Evolutionary conservation across 1,140 invertebrate species (phyloP).

Genomic region (Tetragonula clypearis): DNA sequence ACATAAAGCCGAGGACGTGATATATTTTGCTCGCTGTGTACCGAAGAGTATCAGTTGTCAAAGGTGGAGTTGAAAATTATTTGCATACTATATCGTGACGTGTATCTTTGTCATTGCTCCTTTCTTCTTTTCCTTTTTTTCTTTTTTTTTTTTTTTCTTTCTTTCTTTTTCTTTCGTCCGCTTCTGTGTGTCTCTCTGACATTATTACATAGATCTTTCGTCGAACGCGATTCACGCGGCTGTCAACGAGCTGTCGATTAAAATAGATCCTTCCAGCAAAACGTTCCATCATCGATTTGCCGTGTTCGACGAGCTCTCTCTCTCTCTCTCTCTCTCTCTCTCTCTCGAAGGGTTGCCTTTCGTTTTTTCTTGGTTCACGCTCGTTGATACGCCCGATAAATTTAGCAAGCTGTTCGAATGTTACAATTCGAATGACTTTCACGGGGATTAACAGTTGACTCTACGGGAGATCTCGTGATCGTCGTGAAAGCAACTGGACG

Average conservation of each 20-base stretch:
- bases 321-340: slow-evolving; percentile 1
- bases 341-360: slow-evolving; percentile 30
- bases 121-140: too few species aligned
- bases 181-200: neutral
- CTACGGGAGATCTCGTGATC: neutral
- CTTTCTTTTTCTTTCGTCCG: too few species aligned
- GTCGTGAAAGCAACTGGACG: neutral
- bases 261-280: slow-evolving; percentile 45
- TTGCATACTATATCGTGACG: neutral
- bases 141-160: neutral
- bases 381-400: slow-evolving; percentile 14
- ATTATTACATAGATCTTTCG: neutral
- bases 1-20: slow-evolving; percentile 9
- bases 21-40: neutral
- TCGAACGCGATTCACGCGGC: neutral
- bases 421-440: slow-evolving; percentile 1
- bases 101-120: neutral
- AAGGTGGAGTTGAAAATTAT: neutral
- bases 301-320: neutral
- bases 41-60: neutral
- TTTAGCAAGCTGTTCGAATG: slow-evolving; percentile 3
- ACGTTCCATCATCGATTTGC: slow-evolving; percentile 42
- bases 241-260: slow-evolving; percentile 11
- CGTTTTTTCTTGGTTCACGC: neutral
- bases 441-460: neutral